Conservation (phyloP, 2,113 vertebrate genomes). For the Laticauda laticaudata region DNA sequence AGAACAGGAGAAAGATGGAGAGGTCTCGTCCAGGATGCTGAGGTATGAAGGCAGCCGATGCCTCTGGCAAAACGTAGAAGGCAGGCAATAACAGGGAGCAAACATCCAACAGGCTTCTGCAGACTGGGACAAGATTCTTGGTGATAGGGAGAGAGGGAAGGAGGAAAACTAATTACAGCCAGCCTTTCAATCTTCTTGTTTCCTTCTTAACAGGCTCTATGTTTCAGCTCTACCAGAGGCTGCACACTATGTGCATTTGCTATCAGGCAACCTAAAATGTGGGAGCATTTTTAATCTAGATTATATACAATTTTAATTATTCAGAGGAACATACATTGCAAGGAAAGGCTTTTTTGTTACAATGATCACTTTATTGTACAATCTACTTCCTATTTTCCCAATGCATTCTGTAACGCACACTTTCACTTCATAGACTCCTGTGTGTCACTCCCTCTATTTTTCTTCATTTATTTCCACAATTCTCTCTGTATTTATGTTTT, state of each 20-base stretch:
- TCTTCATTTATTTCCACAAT: neutral
- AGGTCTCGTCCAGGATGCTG: neutral
- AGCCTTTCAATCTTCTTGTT: neutral
- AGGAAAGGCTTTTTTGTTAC: neutral
- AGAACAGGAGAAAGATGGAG: neutral
- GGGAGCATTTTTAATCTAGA: neutral
- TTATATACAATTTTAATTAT: neutral
- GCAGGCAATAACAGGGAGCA: neutral
- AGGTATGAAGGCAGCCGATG: neutral
- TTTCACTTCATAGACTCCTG: neutral
- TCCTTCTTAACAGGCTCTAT: neutral
- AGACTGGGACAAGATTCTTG: neutral
- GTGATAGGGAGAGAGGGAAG: neutral
- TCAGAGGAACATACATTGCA: neutral
- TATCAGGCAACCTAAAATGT: neutral
- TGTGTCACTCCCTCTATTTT: neutral
- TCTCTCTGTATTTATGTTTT: neutral
- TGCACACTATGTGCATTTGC: neutral
- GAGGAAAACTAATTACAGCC: neutral
- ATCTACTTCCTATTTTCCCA: neutral
- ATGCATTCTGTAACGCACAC: neutral
- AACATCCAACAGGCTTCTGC: neutral
- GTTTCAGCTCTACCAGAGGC: neutral
- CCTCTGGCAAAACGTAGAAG: neutral
- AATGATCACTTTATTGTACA: neutral